Evolutionary conservation across 2,888 invertebrate genomes (phyloP).

Genomic region (Cremastobaeus sp.): DNA sequence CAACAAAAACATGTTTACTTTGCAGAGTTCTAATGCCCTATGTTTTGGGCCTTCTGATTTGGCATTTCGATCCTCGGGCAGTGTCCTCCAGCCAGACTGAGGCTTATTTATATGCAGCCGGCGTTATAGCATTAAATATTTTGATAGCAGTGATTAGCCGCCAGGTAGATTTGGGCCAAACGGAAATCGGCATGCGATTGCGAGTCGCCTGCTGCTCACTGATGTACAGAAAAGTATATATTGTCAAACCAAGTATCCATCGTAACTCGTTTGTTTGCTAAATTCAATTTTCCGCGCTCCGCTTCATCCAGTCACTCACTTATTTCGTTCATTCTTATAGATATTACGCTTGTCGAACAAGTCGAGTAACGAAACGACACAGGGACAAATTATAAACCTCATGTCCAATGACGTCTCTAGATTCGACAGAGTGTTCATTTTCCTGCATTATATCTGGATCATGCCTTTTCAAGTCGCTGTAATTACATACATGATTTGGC

Average conservation of each 20-base stretch:
- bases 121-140: slow-evolving; percentile 82
- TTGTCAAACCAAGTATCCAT: neutral
- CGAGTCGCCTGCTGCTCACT: slow-evolving; percentile 88
- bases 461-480: slow-evolving; percentile 87
- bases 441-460: slow-evolving; percentile 88
- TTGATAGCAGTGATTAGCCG: slow-evolving; percentile 83
- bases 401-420: slow-evolving; percentile 91
- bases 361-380: slow-evolving; percentile 68
- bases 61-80: slow-evolving; percentile 81
- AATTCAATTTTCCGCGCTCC: neutral
- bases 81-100: slow-evolving; percentile 78
- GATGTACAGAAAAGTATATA: slow-evolving; percentile 88
- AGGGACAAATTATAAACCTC: slow-evolving; percentile 88
- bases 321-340: slow-evolving; percentile 63
- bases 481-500: slow-evolving; percentile 82
- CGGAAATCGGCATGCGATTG: slow-evolving; percentile 87
- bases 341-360: slow-evolving; percentile 78
- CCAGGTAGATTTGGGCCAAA: slow-evolving; percentile 80
- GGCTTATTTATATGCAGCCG: slow-evolving; percentile 84
- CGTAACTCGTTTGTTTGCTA: neutral
- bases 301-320: slow-evolving; percentile 6
- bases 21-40: slow-evolving; percentile 83
- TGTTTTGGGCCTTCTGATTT: slow-evolving; percentile 82
- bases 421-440: slow-evolving; percentile 85
- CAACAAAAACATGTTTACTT: too few relatives aligned